Conservation (phyloP, 2,888 invertebrate genomes). For the Andrena praecox region DNA sequence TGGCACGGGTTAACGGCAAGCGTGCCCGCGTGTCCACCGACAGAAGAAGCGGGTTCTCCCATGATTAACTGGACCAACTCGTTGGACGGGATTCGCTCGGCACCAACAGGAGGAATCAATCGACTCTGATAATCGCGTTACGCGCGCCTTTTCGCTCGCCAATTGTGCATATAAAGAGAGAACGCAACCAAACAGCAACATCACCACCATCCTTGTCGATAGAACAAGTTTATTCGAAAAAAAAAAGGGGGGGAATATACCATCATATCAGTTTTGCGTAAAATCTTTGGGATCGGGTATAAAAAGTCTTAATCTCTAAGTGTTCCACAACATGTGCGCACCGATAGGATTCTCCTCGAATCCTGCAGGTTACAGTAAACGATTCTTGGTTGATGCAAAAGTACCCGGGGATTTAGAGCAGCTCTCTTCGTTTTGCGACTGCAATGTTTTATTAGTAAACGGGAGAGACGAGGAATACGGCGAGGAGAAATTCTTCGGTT, state of each 20-base stretch:
- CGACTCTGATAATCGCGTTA: conserved; percentile 25
- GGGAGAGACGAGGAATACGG: not conserved
- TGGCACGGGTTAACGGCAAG: conserved; percentile 54
- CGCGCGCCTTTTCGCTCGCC: not conserved
- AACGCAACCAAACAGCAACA: conserved; percentile 58
- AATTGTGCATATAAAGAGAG: conserved; percentile 1
- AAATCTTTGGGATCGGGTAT: conserved; percentile 78
- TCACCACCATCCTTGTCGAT: conserved; percentile 65
- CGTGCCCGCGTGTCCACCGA: conserved; percentile 40
- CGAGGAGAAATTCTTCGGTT: not conserved
- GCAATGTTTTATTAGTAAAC: not conserved
- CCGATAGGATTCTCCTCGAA: not conserved
- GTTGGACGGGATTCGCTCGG: conserved; percentile 42
- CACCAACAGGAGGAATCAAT: conserved; percentile 30
- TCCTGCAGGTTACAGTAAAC: not conserved
- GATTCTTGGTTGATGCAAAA: not conserved
- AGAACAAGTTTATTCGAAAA: conserved; percentile 66
- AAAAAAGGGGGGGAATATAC: conserved; percentile 35
- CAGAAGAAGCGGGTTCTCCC: conserved; percentile 46
- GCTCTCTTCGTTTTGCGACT: not conserved
- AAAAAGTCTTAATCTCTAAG: conserved; percentile 76
- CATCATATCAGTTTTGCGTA: conserved; percentile 49
- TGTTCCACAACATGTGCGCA: conserved; percentile 7
- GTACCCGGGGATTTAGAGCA: not conserved
- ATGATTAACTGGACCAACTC: conserved; percentile 55